Evolutionary conservation across 2,797 vertebrate species (phyloP), one percentile per base, ranked within the genome.

Genomic region (Phoeniculus purpureus): DNA sequence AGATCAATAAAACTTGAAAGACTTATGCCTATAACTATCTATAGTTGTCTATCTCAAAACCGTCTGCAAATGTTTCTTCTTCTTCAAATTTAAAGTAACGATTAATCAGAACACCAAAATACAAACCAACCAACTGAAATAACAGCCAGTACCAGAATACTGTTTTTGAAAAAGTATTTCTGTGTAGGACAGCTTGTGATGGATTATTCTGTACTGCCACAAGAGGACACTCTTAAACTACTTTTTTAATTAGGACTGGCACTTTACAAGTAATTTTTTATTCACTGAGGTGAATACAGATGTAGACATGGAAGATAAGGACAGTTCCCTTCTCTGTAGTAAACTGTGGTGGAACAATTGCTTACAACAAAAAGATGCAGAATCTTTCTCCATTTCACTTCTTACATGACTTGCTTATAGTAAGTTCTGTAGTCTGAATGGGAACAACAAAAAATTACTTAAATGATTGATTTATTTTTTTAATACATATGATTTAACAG

Each of bases 151-250:
- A 77, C 6, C 25, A n/a, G 21, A 80, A 87, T 47, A 16, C 7
- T 59, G 4, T 8, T 61, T 9, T 68, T 71, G 6, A n/a, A 61
- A 26, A 62, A 45, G 8, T 6, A 5, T 34, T 85, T 62, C 15
- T 66, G 7, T 12, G 10, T 4, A 22, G 47, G 18, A 9, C 4
- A 51, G 2, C 9, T 71, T 77, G 23, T 73, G 54, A 26, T 6
- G 20, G 4, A 23, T 66, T 95, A 31, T 55, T 81, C 37, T 37
- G 10, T 34, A 55, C 6, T 21, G 32, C 92, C 92, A 93, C 89
- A 87, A 94, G 94, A 83, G 93, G 84, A 45, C 92, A 59, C 68
- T 65, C 87, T 68, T 72, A 27, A 77, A 77, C 34, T 29, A 0
- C 2, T 9, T n/a, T 77, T 67, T 32, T 2, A 58, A 48, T 12